These are phyloP conservation scores for Sebastes minor DNA, from an alignment of 2,797 vertebrate species.

Conservation along the genomic window DNA sequence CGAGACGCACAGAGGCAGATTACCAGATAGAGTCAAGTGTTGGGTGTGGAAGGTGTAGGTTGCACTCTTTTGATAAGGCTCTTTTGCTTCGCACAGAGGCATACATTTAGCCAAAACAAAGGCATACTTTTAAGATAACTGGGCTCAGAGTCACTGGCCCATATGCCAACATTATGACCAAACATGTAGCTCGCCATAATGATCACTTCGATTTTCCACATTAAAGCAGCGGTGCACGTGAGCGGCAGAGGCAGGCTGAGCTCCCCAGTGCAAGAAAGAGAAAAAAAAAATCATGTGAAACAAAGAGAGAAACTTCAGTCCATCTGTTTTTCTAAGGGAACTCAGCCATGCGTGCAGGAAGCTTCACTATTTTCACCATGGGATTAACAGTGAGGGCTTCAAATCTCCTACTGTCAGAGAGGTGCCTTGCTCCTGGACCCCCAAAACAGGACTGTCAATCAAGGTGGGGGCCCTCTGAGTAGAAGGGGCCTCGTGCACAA, in stretches of 20 bases:
- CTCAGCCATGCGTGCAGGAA: conserved; percentile 71
- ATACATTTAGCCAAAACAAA: background rate
- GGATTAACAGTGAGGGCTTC: conserved; percentile 74
- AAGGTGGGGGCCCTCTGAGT: conserved; percentile 9
- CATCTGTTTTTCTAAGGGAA: conserved; percentile 77
- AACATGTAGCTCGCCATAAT: background rate
- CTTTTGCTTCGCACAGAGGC: background rate
- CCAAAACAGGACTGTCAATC: conserved; percentile 56
- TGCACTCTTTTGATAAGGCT: conserved; percentile 43
- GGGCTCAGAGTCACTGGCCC: background rate
- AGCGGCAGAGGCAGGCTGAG: conserved; percentile 22
- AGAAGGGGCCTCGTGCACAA: background rate
- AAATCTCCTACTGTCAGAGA: conserved; percentile 65
- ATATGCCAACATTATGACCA: background rate
- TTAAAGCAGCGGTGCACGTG: conserved; percentile 19
- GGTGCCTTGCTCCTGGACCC: conserved; percentile 40
- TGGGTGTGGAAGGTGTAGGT: conserved; percentile 44
- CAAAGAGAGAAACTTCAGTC: conserved; percentile 78
- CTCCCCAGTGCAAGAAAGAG: conserved; percentile 17
- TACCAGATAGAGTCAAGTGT: conserved; percentile 14
- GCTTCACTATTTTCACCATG: conserved; percentile 61
- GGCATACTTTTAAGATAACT: background rate
- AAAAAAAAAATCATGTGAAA: conserved; percentile 48
- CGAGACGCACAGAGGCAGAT: conserved; percentile 29
- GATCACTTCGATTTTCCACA: conserved; percentile 32